These are phyloP conservation scores for Eristalis intricaria DNA, from an alignment of 2,888 invertebrate genomes.

Conservation along the genomic window DNA sequence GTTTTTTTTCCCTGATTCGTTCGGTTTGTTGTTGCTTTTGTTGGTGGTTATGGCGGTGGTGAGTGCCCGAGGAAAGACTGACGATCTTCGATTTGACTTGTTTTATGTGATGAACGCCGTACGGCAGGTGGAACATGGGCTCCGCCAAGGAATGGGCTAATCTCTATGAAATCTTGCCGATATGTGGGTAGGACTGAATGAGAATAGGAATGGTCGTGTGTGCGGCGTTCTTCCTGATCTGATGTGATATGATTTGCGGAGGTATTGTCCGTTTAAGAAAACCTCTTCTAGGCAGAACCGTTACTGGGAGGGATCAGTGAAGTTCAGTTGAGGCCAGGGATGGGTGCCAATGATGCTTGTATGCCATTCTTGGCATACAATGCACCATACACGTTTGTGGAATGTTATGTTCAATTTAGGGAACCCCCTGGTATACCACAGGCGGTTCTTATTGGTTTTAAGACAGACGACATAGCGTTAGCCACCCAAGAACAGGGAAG, in stretches of 20 bases:
- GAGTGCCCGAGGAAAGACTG: conserved; percentile 23
- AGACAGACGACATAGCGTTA: no score
- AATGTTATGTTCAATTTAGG: no score
- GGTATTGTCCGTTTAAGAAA: conserved; percentile 55
- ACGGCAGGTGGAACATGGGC: conserved; percentile 62
- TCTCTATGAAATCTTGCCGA: conserved; percentile 54
- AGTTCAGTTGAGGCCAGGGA: conserved; percentile 15
- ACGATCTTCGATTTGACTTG: conserved; percentile 57
- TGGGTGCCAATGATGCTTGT: neutral
- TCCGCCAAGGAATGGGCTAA: conserved; percentile 32
- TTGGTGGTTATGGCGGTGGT: neutral
- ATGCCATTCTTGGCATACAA: neutral
- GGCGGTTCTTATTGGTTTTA: no score
- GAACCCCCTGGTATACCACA: neutral
- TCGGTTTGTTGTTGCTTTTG: neutral
- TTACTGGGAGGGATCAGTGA: conserved; percentile 8
- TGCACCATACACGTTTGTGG: neutral
- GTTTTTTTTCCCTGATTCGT: neutral
- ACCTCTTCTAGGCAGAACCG: conserved; percentile 19
- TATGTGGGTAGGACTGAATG: conserved; percentile 60
- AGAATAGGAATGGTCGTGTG: neutral
- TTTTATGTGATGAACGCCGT: conserved; percentile 64
- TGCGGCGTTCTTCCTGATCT: neutral
- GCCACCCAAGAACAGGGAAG: no score
- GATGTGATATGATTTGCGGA: conserved; percentile 59